phyloP scores from a whole-genome alignment of 1,140 invertebrate genomes.

The Aphelenchoides fujianensis region DNA sequence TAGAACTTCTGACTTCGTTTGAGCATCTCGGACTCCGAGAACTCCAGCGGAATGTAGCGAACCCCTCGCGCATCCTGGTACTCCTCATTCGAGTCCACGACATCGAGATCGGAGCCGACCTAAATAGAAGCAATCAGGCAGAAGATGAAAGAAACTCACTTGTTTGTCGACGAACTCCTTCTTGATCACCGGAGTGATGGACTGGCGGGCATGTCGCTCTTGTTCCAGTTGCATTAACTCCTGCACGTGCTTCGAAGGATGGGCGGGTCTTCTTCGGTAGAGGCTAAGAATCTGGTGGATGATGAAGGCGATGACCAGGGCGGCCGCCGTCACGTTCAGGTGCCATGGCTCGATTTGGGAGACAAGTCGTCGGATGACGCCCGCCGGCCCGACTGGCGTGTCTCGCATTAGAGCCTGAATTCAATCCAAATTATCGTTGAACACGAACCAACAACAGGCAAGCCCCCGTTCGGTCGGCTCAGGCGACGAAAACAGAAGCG shows the following conservation, averaged over 20 bases:
- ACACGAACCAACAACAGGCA: not conserved
- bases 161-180: conserved; percentile 32
- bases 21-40: conserved; percentile 47
- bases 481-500: too few relatives aligned
- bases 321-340: conserved; percentile 17
- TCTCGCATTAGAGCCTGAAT: not conserved
- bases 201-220: not conserved
- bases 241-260: conserved; percentile 1
- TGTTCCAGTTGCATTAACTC: conserved; percentile 6
- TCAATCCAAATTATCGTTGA: too few relatives aligned
- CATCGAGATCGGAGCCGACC: conserved; percentile 46
- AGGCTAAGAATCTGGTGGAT: conserved; percentile 15
- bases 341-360: conserved; percentile 22
- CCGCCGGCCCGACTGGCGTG: not conserved
- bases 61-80: conserved; percentile 35
- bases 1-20: conserved; percentile 48
- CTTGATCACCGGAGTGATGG: conserved; percentile 11
- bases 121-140: not conserved
- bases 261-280: conserved; percentile 7
- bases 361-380: conserved; percentile 9
- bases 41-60: conserved; percentile 33
- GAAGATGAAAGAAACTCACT: too few relatives aligned
- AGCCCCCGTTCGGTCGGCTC: too few relatives aligned
- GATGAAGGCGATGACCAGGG: conserved; percentile 15
- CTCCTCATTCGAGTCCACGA: conserved; percentile 45